These are phyloP conservation scores for Automeris io DNA, from an alignment of 2,888 invertebrate species.

Conservation along the genomic window DNA sequence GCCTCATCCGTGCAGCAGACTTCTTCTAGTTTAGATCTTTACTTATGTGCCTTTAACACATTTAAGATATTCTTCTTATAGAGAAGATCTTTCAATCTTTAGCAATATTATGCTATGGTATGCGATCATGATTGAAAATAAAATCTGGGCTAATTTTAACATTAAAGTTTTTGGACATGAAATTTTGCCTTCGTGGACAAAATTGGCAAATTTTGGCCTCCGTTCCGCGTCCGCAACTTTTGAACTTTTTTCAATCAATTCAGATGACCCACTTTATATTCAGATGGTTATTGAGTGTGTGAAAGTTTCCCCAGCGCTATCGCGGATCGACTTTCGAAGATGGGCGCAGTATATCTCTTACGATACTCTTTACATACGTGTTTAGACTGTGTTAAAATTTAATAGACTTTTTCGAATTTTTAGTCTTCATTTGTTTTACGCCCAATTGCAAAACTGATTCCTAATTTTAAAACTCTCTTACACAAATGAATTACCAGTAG, in stretches of 20 bases:
- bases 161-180: background rate
- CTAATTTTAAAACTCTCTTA: too few species aligned
- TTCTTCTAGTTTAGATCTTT: too few species aligned
- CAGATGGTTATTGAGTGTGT: slow-evolving; percentile 54
- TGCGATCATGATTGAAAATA: background rate
- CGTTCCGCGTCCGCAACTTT: background rate
- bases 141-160: background rate
- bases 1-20: too few species aligned
- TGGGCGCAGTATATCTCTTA: slow-evolving; percentile 18
- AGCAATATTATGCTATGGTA: background rate
- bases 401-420: too few species aligned
- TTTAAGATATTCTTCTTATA: background rate
- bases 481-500: too few species aligned
- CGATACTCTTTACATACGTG: too few species aligned
- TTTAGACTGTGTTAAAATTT: too few species aligned
- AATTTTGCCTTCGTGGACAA: background rate
- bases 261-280: slow-evolving; percentile 53
- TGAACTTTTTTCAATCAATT: slow-evolving; percentile 46
- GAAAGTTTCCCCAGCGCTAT: slow-evolving; percentile 29
- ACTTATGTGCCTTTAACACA: background rate
- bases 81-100: background rate
- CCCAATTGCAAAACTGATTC: too few species aligned
- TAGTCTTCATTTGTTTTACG: too few species aligned
- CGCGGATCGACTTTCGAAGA: slow-evolving; percentile 23
- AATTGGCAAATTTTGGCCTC: background rate